Conservation (phyloP, 2,888 invertebrate species). For the Sarcophaga caerulescens region DNA sequence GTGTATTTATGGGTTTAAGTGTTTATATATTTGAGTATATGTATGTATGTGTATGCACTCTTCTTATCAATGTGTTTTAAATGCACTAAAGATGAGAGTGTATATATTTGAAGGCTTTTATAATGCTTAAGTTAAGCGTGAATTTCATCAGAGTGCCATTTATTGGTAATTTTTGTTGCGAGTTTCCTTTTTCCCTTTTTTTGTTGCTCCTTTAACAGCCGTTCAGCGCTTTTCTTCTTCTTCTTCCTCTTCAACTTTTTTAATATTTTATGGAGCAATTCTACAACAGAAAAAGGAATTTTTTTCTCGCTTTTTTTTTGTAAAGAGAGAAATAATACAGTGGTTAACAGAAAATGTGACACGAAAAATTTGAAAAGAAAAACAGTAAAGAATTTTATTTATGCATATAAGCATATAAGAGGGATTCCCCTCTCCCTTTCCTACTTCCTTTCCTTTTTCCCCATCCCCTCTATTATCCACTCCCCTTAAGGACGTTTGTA, state of each 20-base stretch:
- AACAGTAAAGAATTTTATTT: no score
- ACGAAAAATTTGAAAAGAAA: no score
- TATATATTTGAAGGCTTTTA: conserved; percentile 59
- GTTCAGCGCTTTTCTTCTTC: background rate
- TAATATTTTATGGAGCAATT: conserved; percentile 2
- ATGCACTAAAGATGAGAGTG: conserved; percentile 51
- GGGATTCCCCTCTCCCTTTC: no score
- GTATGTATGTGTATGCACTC: background rate
- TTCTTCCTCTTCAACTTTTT: conserved; percentile 15
- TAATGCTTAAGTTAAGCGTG: conserved; percentile 66
- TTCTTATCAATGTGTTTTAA: conserved; percentile 56
- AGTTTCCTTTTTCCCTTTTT: conserved; percentile 5
- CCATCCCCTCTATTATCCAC: no score
- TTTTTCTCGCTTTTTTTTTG: background rate
- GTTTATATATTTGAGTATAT: background rate
- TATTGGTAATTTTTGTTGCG: conserved; percentile 65
- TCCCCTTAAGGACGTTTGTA: no score
- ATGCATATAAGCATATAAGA: no score
- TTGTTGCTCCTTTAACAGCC: background rate
- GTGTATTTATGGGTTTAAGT: background rate
- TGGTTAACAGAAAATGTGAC: background rate
- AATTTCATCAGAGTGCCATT: conserved; percentile 65
- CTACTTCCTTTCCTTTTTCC: no score
- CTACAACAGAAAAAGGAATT: background rate
- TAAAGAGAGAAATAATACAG: background rate